Conservation (phyloP, 1,140 invertebrate species). For the Tenebrio molitor region DNA sequence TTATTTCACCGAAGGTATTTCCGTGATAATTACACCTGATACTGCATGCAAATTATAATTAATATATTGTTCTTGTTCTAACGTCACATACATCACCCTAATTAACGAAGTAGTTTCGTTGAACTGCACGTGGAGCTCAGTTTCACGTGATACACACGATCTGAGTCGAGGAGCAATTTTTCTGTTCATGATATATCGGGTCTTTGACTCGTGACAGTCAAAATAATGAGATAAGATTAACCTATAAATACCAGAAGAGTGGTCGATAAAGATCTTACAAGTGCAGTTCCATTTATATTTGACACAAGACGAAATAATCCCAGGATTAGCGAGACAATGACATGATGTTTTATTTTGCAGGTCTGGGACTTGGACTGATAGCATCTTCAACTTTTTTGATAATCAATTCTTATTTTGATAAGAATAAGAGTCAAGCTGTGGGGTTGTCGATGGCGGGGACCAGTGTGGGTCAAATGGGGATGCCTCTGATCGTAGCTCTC, state of each 20-base stretch:
- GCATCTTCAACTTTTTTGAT: constrained; percentile 79
- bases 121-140: neutral
- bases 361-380: constrained; percentile 75
- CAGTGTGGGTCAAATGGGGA: constrained; percentile 80
- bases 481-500: constrained; percentile 77
- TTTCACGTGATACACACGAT: neutral
- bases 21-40: constrained; percentile 16
- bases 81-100: constrained; percentile 2
- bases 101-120: constrained; percentile 5
- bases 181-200: too few species aligned
- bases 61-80: constrained; percentile 1
- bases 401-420: constrained; percentile 79
- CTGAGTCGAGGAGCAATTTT: too few species aligned
- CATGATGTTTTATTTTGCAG: constrained; percentile 67
- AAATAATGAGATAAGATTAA: too few species aligned
- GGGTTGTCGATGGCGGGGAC: constrained; percentile 79
- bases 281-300: too few species aligned
- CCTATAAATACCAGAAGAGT: too few species aligned
- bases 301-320: too few species aligned
- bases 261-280: too few species aligned
- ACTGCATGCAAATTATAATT: constrained; percentile 33
- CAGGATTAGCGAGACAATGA: too few species aligned
- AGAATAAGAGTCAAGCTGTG: constrained; percentile 76
- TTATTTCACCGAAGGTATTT: constrained; percentile 14
- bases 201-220: too few species aligned